phyloP scores from a whole-genome alignment of 2,113 vertebrate species.

The Chlorocebus sabaeus region DNA sequence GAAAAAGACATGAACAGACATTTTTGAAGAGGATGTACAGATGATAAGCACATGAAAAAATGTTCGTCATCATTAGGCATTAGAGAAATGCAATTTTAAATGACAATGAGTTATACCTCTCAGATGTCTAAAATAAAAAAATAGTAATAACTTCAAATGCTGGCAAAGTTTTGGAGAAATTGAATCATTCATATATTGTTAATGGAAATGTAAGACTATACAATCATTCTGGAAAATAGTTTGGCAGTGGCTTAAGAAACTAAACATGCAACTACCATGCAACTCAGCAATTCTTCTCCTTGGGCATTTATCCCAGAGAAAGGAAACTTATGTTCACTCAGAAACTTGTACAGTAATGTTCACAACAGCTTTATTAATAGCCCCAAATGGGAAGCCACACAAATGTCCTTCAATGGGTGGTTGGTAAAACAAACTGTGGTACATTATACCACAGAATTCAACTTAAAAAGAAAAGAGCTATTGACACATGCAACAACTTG shows the following conservation, averaged over 20 bases:
- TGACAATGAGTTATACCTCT: neutral
- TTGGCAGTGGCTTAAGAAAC: neutral
- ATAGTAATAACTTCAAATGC: neutral
- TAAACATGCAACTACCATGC: neutral
- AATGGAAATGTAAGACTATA: neutral
- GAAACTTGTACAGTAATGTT: neutral
- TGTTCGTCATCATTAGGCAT: neutral
- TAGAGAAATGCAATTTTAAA: slow-evolving; percentile 9
- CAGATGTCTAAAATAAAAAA: slow-evolving; percentile 17
- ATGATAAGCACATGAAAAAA: neutral
- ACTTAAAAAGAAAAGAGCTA: neutral
- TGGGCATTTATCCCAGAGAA: neutral
- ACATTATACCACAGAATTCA: neutral
- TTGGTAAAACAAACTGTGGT: neutral
- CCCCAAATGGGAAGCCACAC: neutral
- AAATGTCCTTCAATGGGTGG: neutral
- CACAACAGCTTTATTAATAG: neutral
- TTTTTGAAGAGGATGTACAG: neutral
- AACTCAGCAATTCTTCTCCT: neutral
- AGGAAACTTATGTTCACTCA: slow-evolving; percentile 15
- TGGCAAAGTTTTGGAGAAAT: neutral
- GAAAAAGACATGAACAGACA: neutral
- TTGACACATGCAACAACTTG: neutral
- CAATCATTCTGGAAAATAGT: neutral
- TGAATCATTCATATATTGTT: neutral